Evolutionary conservation across 2,797 vertebrate genomes (phyloP).

Genomic region (Esox masquinongy): DNA sequence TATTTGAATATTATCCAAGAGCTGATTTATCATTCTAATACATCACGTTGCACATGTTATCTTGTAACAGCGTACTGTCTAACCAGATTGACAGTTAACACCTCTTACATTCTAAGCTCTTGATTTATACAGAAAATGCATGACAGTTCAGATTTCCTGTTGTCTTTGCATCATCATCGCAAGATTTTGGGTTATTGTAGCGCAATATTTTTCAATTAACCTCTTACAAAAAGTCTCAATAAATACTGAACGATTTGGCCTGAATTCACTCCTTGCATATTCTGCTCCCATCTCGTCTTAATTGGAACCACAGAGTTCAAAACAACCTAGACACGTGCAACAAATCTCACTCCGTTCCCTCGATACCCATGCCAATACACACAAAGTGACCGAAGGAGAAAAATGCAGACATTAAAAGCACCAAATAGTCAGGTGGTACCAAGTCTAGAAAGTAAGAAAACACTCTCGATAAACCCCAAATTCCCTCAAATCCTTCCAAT

Average conservation of each 20-base stretch:
- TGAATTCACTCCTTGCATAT: background rate
- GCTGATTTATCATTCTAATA: background rate
- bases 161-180: constrained; percentile 31
- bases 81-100: background rate
- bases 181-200: constrained; percentile 30
- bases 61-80: background rate
- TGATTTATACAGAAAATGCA: constrained; percentile 57
- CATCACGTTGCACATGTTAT: background rate
- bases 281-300: constrained; percentile 2
- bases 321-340: constrained; percentile 11
- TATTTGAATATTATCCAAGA: background rate
- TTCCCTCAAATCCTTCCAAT: background rate
- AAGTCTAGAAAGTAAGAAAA: background rate
- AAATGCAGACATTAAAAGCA: constrained; percentile 7
- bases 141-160: constrained; percentile 46
- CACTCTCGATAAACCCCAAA: background rate
- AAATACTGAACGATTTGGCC: background rate
- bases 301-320: background rate
- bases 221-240: background rate
- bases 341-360: constrained; percentile 3
- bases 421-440: background rate
- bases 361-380: background rate
- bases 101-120: constrained; percentile 39
- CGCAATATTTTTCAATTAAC: background rate
- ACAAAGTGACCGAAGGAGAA: background rate